Base-by-base conservation (phyloP, 2,113 vertebrate genomes). In the Jaculus jaculus region DNA sequence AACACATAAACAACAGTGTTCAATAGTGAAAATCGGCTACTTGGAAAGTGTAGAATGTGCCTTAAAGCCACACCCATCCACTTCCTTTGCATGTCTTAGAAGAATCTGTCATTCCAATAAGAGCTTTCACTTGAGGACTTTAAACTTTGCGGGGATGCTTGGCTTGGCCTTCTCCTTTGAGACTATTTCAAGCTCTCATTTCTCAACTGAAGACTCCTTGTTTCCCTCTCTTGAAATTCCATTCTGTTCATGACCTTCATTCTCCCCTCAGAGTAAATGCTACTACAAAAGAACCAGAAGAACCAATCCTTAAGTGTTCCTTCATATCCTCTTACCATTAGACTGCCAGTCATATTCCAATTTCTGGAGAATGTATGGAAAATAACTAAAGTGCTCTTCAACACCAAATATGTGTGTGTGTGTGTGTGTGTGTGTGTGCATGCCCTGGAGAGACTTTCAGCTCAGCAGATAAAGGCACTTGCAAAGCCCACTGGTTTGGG, bases 21-120 rank as follows among this genome's bases (percentile, higher is more conserved):
- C 12, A 39, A 66, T 5, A 74, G 15, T 69, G 0, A 18, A 39
- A 89, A 79, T 16, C 21, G 1, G 13, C 60, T 17, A 47, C 30
- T 69, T n/a, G 28, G 60, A 58, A 66, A 47, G 42, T 17, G 73
- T 7, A 32, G 18, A 58, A 4, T 39, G 10, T 47, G 21, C 9
- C 58, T 16, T 12, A 54, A 60, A 60, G 69, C 17, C 23, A 2
- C 0, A 0, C 1, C 15, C 18, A 28, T 5, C 42, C 42, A 47
- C 42, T 47, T 69, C 9, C 18, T 18, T 1, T 58, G 9, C 12
- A 12, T 20, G 0, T 54, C 37, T 54, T 0, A 58, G 23, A 65
- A 75, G 6, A 51, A 7, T 7, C 2, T 2, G 4, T 37, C 30
- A 13, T 54, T 66, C 30, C 42, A 2, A 28, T 34, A 2, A 11